These are phyloP conservation scores for Muntiacus muntjak DNA, from an alignment of 2,113 vertebrate species.

Conservation along the genomic window DNA sequence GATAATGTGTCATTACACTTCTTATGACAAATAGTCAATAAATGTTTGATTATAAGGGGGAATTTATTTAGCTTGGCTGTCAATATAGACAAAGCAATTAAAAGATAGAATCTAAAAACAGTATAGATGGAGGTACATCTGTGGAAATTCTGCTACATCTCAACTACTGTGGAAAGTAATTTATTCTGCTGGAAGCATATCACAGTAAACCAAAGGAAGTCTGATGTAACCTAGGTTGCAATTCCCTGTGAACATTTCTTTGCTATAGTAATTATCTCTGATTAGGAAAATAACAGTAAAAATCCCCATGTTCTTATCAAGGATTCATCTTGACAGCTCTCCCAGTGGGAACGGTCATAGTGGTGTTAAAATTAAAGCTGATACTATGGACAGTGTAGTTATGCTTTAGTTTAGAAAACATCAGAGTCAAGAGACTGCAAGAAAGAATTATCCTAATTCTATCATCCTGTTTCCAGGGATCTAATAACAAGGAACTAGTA, in stretches of 20 bases:
- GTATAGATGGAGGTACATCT: background rate
- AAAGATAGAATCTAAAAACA: constrained; percentile 16
- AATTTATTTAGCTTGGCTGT: background rate
- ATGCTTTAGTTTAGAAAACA: constrained; percentile 54
- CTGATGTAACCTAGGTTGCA: background rate
- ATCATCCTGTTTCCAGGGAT: constrained; percentile 41
- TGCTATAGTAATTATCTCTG: background rate
- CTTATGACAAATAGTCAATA: constrained; percentile 6
- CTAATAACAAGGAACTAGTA: background rate
- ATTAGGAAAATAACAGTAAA: constrained; percentile 44
- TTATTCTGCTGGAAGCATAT: constrained; percentile 26
- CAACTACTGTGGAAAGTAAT: constrained; percentile 14
- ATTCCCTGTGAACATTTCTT: constrained; percentile 29
- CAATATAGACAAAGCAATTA: background rate
- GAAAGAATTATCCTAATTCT: constrained; percentile 51
- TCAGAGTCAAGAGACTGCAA: background rate
- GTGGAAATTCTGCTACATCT: background rate
- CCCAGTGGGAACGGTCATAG: background rate
- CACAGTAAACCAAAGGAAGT: constrained; percentile 20
- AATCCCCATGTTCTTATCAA: background rate
- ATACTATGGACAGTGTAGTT: background rate
- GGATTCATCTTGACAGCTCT: background rate
- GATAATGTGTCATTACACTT: background rate
- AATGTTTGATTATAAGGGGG: background rate
- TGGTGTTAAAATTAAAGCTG: background rate